phyloP scores from a whole-genome alignment of 2,113 vertebrate species.

The Mobula birostris region DNA sequence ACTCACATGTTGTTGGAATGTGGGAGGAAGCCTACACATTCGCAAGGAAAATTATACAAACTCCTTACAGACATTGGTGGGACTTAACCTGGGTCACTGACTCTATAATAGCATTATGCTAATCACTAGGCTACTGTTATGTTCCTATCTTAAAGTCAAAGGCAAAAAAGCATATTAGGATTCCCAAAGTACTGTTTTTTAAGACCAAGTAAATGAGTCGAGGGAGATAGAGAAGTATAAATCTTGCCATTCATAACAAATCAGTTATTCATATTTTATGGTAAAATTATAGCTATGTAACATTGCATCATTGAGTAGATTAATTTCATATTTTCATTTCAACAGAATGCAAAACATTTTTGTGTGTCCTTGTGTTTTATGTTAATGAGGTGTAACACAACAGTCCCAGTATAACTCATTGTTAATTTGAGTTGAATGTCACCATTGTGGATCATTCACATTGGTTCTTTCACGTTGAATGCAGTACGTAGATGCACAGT shows the following conservation, averaged over 20 bases:
- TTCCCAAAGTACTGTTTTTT: no score
- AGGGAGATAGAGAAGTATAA: no score
- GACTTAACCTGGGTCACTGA: no score
- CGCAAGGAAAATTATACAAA: no score
- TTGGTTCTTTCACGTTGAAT: not conserved
- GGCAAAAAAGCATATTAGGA: no score
- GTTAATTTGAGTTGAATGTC: not conserved
- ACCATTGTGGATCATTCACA: not conserved
- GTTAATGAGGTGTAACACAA: not conserved
- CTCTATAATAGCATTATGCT: no score
- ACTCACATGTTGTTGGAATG: no score
- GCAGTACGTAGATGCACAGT: not conserved
- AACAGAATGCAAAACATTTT: not conserved
- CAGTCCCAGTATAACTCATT: not conserved
- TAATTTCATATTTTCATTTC: not conserved
- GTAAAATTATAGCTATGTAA: not conserved
- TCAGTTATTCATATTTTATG: not conserved
- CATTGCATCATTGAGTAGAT: not conserved
- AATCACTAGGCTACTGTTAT: no score
- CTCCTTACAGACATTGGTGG: no score
- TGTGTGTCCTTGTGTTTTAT: not conserved
- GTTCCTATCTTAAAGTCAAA: no score
- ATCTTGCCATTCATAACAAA: not conserved
- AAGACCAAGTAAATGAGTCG: no score
- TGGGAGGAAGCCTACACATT: no score